These are phyloP conservation scores for Lutraria rhynchaena DNA, from an alignment of 1,140 invertebrate species.

Conservation along the genomic window DNA sequence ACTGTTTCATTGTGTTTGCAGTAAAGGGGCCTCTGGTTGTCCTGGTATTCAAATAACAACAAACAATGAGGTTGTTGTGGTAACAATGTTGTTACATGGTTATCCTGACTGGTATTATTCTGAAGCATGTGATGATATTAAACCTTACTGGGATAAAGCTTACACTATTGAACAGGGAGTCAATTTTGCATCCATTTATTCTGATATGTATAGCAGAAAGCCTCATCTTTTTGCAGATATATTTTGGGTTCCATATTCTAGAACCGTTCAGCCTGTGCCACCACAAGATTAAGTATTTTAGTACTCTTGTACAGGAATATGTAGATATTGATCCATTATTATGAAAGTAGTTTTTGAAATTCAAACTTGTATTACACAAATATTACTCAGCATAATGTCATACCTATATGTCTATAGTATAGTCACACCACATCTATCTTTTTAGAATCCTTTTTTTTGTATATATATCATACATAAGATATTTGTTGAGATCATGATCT, in stretches of 20 bases:
- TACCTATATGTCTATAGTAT: too few relatives aligned
- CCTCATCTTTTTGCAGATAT: background rate
- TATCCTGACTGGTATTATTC: conserved; percentile 42
- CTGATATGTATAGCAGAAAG: background rate
- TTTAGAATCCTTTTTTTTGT: too few relatives aligned
- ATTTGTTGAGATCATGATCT: too few relatives aligned
- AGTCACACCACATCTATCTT: too few relatives aligned
- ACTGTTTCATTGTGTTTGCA: conserved; percentile 25
- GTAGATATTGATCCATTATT: too few relatives aligned
- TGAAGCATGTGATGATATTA: background rate
- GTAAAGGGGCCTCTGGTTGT: conserved; percentile 24
- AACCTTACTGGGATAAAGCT: background rate
- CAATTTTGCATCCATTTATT: background rate
- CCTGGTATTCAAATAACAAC: conserved; percentile 8
- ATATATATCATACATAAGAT: too few relatives aligned
- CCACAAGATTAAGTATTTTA: too few relatives aligned
- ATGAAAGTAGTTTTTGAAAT: too few relatives aligned
- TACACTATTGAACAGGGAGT: conserved; percentile 35
- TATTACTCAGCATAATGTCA: too few relatives aligned
- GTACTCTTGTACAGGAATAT: too few relatives aligned
- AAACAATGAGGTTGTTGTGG: conserved; percentile 22
- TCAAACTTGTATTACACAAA: too few relatives aligned
- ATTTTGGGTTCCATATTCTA: background rate
- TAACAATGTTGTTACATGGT: conserved; percentile 35
- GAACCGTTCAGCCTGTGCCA: too few relatives aligned